Conservation (phyloP, 1,140 invertebrate genomes). For the Trachymyrmex septentrionalis region DNA sequence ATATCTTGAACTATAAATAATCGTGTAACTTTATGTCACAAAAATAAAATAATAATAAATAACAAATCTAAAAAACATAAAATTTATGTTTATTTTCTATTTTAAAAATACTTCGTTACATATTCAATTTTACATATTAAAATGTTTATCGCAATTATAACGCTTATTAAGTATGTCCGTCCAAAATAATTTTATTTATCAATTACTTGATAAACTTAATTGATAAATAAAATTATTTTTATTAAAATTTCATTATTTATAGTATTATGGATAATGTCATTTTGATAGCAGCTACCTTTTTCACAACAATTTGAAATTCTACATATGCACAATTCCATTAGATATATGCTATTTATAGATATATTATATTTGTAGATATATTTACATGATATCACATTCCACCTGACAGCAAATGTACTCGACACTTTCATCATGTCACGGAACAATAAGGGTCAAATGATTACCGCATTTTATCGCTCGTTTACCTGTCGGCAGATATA, state of each 20-base stretch:
- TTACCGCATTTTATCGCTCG: background rate
- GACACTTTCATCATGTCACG: conserved; percentile 5
- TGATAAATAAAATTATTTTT: background rate
- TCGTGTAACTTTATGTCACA: too few species aligned
- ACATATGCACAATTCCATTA: background rate
- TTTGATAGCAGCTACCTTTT: background rate
- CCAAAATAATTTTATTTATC: background rate
- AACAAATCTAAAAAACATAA: background rate
- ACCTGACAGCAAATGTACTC: conserved; percentile 15
- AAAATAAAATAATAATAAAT: too few species aligned
- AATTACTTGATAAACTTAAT: background rate
- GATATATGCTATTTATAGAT: background rate
- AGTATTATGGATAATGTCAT: background rate
- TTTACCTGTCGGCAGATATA: conserved; percentile 14
- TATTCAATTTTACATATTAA: too few species aligned
- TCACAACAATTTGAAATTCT: background rate
- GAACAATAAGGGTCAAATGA: conserved; percentile 40
- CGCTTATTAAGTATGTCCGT: background rate
- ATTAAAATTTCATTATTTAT: background rate
- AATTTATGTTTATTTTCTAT: too few species aligned
- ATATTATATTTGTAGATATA: background rate
- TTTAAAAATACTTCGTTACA: too few species aligned
- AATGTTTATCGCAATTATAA: background rate
- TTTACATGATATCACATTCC: conserved; percentile 46
- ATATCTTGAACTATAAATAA: background rate